Evolutionary conservation across 1,140 invertebrate species (phyloP), one percentile per base, ranked within the genome.

Genomic region (Epicauta chinensis): DNA sequence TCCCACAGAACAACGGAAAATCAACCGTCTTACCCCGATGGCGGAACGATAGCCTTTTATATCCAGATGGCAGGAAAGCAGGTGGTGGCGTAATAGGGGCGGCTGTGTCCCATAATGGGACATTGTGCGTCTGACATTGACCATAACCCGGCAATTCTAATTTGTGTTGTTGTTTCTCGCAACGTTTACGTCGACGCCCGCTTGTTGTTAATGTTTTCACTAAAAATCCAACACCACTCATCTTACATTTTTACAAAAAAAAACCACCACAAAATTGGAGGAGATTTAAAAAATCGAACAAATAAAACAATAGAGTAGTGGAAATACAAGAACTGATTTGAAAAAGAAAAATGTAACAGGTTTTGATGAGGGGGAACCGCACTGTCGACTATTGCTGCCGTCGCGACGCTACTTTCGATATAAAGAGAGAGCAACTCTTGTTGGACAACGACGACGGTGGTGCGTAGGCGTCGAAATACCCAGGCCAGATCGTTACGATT

Each of bases 201-300:
- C 79, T 75, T 23, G 83, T 80, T 4, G 80, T 76, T 58, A 83
- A 78, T 5, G 80, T 83, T 65, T 84, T 85, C 64, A 84, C 78
- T 39, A 82, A 60, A 55, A 81, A 80, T 43, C 79, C 77, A 9
- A 81, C 79, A 11, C 79, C 79, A 56, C 78, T 82, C 79, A 81
- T 81, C 31, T 4, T 47, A 29, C 16, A 34, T n/a, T 34, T 34
- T 34, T 11, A 34, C 32, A 34, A 34, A 7, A n/a, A 34, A 9
- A 34, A 34, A 2, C 5, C 10, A 34, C 32, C 10, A 9, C 11
- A 9, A 34, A 34, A 34, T 12, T 34, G 32, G 3, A 30, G 4
- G 29, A 10, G 29, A 10, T 5, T 5, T 30, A 5, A 34, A n/a
- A 34, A 9, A 34, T n/a, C 11, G 10, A 34, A 34, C 3, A 10